Conservation (phyloP, 1,140 invertebrate species). For the Dreissena polymorpha region DNA sequence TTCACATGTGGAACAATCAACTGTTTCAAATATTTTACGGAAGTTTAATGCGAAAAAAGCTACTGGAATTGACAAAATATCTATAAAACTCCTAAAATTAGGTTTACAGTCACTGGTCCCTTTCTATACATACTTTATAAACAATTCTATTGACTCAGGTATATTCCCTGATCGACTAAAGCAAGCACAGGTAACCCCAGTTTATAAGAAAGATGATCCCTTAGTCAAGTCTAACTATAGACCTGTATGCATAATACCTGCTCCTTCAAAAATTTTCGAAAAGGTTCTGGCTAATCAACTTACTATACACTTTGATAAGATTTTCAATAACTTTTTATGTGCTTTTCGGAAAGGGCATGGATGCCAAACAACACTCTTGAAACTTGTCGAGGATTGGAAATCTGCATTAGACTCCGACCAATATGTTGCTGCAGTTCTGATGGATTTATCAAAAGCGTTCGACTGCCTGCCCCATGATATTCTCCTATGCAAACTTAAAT, state of each 20-base stretch:
- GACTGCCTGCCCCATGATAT: slow-evolving; percentile 21
- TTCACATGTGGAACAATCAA: slow-evolving; percentile 10
- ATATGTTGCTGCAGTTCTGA: slow-evolving; percentile 7
- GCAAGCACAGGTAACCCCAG: slow-evolving; percentile 31
- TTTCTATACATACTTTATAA: slow-evolving; percentile 28
- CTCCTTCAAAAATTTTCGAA: slow-evolving; percentile 12
- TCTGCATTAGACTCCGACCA: too few species aligned
- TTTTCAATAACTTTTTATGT: slow-evolving; percentile 42
- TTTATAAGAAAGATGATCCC: slow-evolving; percentile 30
- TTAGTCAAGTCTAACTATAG: slow-evolving; percentile 24
- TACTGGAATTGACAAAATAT: slow-evolving; percentile 44
- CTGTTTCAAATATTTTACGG: slow-evolving; percentile 8
- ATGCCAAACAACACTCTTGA: too few species aligned
- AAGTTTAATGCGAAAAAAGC: slow-evolving; percentile 49
- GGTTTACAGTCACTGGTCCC: slow-evolving; percentile 14
- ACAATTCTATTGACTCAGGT: slow-evolving; percentile 6
- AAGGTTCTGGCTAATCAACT: slow-evolving; percentile 10
- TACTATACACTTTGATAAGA: slow-evolving; percentile 26
- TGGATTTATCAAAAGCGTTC: slow-evolving; percentile 22
- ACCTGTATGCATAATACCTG: slow-evolving; percentile 14
- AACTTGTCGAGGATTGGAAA: too few species aligned
- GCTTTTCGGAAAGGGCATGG: too few species aligned
- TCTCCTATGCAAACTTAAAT: slow-evolving; percentile 1
- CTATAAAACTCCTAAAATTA: slow-evolving; percentile 35
- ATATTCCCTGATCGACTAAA: slow-evolving; percentile 42